phyloP scores from a whole-genome alignment of 2,888 invertebrate species.

The Seira sanloemensis region DNA sequence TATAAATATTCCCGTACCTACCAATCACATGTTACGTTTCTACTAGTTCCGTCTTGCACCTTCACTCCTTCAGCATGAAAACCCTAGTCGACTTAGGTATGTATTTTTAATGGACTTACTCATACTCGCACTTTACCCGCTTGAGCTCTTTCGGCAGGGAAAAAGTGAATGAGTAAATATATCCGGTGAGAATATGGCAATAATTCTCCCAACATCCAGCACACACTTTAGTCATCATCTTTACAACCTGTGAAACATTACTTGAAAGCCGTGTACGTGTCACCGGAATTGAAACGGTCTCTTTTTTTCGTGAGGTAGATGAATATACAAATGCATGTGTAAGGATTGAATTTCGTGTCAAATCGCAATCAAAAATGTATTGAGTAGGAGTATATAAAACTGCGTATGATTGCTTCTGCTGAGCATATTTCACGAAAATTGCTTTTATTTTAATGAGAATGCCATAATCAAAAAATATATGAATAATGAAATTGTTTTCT shows the following conservation, averaged over 20 bases:
- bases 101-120: conserved; percentile 21
- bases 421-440: too few relatives aligned
- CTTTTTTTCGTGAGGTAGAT: not conserved
- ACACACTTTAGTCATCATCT: conserved; percentile 59
- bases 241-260: conserved; percentile 47
- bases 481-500: too few relatives aligned
- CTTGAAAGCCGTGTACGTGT: conserved; percentile 11
- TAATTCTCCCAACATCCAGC: conserved; percentile 51
- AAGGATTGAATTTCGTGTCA: conserved; percentile 47
- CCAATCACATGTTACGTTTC: conserved; percentile 1
- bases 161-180: conserved; percentile 49
- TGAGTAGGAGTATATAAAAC: too few relatives aligned
- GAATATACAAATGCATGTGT: not conserved
- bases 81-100: not conserved
- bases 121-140: conserved; percentile 16
- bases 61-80: too few relatives aligned
- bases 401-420: too few relatives aligned
- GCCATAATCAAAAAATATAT: too few relatives aligned
- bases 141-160: conserved; percentile 38
- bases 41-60: not conserved
- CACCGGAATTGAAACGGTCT: not conserved
- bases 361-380: conserved; percentile 4
- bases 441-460: not conserved
- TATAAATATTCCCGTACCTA: not conserved
- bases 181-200: conserved; percentile 57